A percentile compares a stretch with the other conserved stretches of the same genome.
These are phyloP conservation scores for Aurelia sp. DNA, from an alignment of 30 jellyfish, hydroid and myxozoan genomes.

Conservation along the genomic window DNA sequence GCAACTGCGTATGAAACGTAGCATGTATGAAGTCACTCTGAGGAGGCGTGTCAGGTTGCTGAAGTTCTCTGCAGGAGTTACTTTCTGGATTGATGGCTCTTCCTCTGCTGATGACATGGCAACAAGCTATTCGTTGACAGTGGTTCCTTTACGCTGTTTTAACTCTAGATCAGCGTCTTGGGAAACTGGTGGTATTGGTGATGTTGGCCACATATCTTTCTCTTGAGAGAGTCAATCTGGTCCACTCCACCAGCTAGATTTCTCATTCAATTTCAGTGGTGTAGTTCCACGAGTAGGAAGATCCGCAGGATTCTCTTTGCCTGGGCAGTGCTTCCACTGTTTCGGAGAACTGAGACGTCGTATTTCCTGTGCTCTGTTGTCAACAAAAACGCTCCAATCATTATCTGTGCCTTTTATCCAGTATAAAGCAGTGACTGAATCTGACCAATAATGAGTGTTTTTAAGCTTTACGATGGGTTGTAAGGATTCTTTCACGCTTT, in stretches of 20 bases:
- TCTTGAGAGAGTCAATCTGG: conserved; percentile 17
- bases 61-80: conserved; percentile 5
- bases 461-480: neutral
- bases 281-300: conserved; percentile 28
- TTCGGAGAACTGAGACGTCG: conserved; percentile 13
- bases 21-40: conserved; percentile 9
- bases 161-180: too few relatives aligned
- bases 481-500: conserved; percentile 17
- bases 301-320: conserved; percentile 51
- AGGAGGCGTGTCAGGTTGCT: neutral
- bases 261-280: neutral
- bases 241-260: conserved; percentile 7
- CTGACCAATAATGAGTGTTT: conserved; percentile 25
- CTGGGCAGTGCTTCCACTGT: conserved; percentile 33
- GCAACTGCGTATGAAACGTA: conserved; percentile 32
- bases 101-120: neutral
- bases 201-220: too few relatives aligned
- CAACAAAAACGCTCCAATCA: conserved; percentile 37
- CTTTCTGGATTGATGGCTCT: neutral
- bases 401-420: conserved; percentile 51
- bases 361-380: conserved; percentile 54
- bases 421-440: conserved; percentile 11
- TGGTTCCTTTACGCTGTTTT: too few relatives aligned
- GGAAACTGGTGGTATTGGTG: too few relatives aligned
- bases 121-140: neutral